These are phyloP conservation scores for Phycodurus eques DNA, from an alignment of 2,113 vertebrate species.

Conservation along the genomic window DNA sequence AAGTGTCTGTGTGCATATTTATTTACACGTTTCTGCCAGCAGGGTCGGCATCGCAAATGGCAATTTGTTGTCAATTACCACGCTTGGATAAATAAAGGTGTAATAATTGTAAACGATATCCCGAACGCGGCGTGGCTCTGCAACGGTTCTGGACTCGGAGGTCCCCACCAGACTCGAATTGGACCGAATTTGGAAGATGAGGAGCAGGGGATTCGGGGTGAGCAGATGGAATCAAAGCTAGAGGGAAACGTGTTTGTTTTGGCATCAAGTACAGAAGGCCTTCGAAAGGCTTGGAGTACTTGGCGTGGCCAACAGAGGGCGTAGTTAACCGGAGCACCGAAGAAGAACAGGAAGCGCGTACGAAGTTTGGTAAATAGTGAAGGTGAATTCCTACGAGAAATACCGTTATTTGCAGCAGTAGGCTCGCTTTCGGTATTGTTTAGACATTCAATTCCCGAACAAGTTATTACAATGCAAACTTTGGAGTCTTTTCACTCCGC, in stretches of 20 bases:
- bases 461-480: background rate
- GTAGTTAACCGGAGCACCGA: background rate
- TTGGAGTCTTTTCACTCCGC: background rate
- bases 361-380: background rate
- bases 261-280: slow-evolving; percentile 11
- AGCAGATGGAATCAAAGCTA: slow-evolving; percentile 82
- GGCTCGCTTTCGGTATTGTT: background rate
- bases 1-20: background rate
- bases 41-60: too few species aligned
- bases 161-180: slow-evolving; percentile 90
- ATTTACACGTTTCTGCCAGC: too few species aligned
- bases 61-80: too few species aligned
- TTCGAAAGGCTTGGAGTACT: slow-evolving; percentile 2
- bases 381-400: background rate
- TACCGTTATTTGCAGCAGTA: background rate
- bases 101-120: slow-evolving; percentile 66
- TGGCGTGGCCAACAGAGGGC: background rate
- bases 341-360: background rate
- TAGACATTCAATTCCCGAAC: background rate
- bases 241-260: slow-evolving; percentile 39
- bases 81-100: too few species aligned
- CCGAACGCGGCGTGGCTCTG: slow-evolving; percentile 92
- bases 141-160: slow-evolving; percentile 89
- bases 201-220: slow-evolving; percentile 89
- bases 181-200: slow-evolving; percentile 97